Percentiles rank a stretch among this genome's conserved stretches.
Conservation (phyloP, 2,888 invertebrate species). For the Drosophila robusta region DNA sequence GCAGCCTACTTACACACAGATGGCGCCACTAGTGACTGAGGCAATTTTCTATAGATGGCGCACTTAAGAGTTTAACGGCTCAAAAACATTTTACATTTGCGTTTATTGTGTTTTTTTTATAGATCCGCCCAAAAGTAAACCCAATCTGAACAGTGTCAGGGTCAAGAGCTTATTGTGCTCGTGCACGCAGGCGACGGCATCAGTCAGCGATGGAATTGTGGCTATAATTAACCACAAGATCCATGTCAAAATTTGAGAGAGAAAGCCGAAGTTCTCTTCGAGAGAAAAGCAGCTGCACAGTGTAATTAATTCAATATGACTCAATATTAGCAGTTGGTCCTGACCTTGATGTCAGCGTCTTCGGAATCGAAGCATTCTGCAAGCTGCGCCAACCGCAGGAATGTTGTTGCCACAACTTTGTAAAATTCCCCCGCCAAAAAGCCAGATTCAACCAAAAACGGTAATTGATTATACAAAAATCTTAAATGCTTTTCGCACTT, state of each 20-base stretch:
- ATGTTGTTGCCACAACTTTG: slow-evolving; percentile 57
- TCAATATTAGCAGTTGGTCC: slow-evolving; percentile 20
- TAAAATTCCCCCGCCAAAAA: slow-evolving; percentile 42
- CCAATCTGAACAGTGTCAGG: slow-evolving; percentile 49
- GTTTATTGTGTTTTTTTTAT: neutral
- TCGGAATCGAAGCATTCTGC: slow-evolving; percentile 19
- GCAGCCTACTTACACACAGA: neutral
- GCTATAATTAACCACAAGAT: slow-evolving; percentile 37
- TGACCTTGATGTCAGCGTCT: slow-evolving; percentile 44
- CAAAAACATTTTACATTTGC: neutral
- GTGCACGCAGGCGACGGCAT: slow-evolving; percentile 21
- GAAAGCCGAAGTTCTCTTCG: neutral
- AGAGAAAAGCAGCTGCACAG: neutral
- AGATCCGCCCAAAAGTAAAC: neutral
- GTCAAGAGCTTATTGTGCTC: slow-evolving; percentile 50
- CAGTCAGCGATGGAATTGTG: slow-evolving; percentile 13
- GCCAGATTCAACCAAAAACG: slow-evolving; percentile 27
- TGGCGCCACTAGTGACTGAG: slow-evolving; percentile 2
- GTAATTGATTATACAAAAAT: slow-evolving; percentile 47
- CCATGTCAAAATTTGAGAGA: slow-evolving; percentile 12
- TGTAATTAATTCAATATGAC: slow-evolving; percentile 11
- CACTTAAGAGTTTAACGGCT: neutral
- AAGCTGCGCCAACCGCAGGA: slow-evolving; percentile 56
- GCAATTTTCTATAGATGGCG: slow-evolving; percentile 23
- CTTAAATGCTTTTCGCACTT: slow-evolving; percentile 58